phyloP scores from a whole-genome alignment of 2,113 vertebrate genomes.

The Cottus gobio region DNA sequence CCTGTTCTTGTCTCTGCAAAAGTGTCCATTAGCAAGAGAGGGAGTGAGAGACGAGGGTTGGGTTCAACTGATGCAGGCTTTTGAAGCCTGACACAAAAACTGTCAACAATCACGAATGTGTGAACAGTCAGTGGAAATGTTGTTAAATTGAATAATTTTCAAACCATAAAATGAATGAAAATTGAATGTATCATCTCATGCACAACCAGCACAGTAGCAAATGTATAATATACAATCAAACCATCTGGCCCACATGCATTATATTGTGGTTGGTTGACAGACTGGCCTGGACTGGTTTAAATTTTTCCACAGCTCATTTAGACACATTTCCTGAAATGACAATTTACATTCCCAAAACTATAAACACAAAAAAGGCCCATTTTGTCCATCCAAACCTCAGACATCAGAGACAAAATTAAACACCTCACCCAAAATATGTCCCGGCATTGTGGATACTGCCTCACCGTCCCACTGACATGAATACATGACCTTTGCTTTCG shows the following conservation, averaged over 20 bases:
- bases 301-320: too few relatives aligned
- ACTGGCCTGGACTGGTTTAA: too few relatives aligned
- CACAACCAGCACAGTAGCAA: too few relatives aligned
- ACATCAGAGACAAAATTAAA: too few relatives aligned
- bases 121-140: neutral
- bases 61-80: conserved; percentile 21
- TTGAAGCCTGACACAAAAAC: conserved; percentile 3
- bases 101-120: neutral
- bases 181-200: neutral
- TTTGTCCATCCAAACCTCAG: too few relatives aligned
- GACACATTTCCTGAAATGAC: too few relatives aligned
- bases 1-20: conserved; percentile 39
- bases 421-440: too few relatives aligned
- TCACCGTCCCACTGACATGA: neutral
- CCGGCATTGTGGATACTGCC: neutral
- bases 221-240: too few relatives aligned
- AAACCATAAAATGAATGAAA: conserved; percentile 3
- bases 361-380: too few relatives aligned
- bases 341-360: too few relatives aligned
- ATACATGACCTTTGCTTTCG: neutral
- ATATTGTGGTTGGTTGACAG: too few relatives aligned
- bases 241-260: too few relatives aligned
- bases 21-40: conserved; percentile 44
- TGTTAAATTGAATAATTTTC: neutral
- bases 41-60: conserved; percentile 4